These are phyloP conservation scores for Yoshiicerus persimilis DNA, from an alignment of 1,140 invertebrate genomes.

Conservation along the genomic window DNA sequence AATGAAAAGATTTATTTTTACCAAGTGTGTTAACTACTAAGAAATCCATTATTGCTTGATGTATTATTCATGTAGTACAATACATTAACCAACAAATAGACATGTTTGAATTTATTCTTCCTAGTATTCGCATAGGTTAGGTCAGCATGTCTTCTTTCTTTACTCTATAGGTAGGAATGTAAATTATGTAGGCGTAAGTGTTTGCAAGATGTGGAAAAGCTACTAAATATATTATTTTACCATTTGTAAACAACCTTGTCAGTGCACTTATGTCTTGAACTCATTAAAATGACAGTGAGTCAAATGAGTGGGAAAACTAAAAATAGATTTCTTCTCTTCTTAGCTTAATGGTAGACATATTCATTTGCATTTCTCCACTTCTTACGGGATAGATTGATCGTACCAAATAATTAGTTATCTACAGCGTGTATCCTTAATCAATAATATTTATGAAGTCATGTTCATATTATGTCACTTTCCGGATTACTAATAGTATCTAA, in stretches of 20 bases:
- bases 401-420: too few relatives aligned
- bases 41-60: background rate
- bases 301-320: too few relatives aligned
- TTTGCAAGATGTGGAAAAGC: background rate
- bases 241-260: background rate
- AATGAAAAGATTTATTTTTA: background rate
- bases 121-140: background rate
- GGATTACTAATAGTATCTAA: too few relatives aligned
- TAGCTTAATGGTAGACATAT: too few relatives aligned
- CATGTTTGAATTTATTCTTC: background rate
- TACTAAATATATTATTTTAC: background rate
- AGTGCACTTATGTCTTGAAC: background rate
- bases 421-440: too few relatives aligned
- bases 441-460: too few relatives aligned
- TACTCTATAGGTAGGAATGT: too few relatives aligned
- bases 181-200: background rate
- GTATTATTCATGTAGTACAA: background rate
- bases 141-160: background rate
- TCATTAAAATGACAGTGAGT: background rate
- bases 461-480: too few relatives aligned
- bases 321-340: too few relatives aligned
- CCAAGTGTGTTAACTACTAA: background rate
- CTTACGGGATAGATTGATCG: too few relatives aligned
- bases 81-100: background rate
- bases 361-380: too few relatives aligned